Evolutionary conservation across 2,113 vertebrate genomes (phyloP), one percentile per base, ranked within the genome.

Genomic region (Triplophysa tibetana): DNA sequence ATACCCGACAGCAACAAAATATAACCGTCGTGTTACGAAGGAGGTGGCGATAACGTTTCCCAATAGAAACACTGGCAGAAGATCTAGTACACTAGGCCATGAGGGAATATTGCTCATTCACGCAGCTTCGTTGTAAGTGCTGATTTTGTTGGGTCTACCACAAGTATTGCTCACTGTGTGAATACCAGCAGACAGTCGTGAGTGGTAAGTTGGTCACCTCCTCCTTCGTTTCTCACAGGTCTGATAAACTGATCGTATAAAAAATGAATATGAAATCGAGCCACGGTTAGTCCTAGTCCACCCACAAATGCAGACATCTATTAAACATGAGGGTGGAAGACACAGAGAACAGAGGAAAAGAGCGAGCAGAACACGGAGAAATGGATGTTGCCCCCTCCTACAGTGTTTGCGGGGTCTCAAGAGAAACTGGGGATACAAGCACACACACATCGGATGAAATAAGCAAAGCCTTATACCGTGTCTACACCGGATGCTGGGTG

Each of bases 251-350:
- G 68, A 58, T 72, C 23, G 56, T 72, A 64, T 73, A 54, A 66
- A 19, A 54, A 58, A 73, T 43, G 56, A 77, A 80, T 68, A 77
- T 56, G 67, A 80, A 80, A 81, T 81, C 26, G 54, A 77, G 43
- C 64, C 33, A 19, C 33, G n/a, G 68, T 67, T 83, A 77, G 48
- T 73, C 67, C 58, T 73, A 73, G 54, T 52, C 38, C 52, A 45
- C 54, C 38, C 66, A 43, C 64, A 52, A 69, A 60, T 62, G 58
- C 50, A 77, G 65, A 70, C 65, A 77, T 70, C 24, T 19, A 68
- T 77, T 77, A 56, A 45, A 80, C 16, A 38, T 56, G 13, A n/a
- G 50, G 65, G 16, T 12, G 10, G 13, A 21, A 56, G 56, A 9
- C 58, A 45, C 21, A 26, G 21, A 78, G 21, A 26, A 45, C 1